phyloP scores from a whole-genome alignment of 64 coral and sea anemone genomes.

The Astreopora myriophthalma region DNA sequence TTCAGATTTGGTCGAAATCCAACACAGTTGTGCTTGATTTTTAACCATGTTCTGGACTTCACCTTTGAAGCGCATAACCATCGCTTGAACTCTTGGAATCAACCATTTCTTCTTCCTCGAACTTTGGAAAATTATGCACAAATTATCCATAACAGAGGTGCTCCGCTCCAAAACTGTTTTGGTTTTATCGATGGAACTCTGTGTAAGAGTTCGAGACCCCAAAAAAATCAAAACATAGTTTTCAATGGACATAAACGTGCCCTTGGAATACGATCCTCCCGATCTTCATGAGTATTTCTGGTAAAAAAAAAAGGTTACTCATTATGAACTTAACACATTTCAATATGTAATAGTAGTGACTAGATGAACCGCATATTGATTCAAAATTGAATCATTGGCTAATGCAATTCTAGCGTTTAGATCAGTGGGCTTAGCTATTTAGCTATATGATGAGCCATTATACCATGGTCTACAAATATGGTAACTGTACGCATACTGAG shows the following conservation, averaged over 20 bases:
- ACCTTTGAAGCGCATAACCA: not conserved
- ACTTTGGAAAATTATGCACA: not conserved
- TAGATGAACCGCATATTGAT: too few species aligned
- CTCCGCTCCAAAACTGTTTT: slow-evolving; percentile 48
- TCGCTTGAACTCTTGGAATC: slow-evolving; percentile 39
- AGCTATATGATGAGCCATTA: too few species aligned
- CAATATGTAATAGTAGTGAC: too few species aligned
- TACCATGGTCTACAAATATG: too few species aligned
- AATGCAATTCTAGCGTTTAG: too few species aligned
- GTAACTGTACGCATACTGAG: too few species aligned
- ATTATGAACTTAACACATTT: too few species aligned
- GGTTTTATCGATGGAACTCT: slow-evolving; percentile 48
- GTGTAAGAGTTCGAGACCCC: not conserved
- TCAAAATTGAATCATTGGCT: too few species aligned
- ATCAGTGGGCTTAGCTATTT: too few species aligned
- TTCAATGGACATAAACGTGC: slow-evolving; percentile 64
- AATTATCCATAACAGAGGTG: not conserved
- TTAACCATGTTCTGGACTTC: not conserved
- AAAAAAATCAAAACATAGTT: not conserved
- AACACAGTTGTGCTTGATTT: slow-evolving; percentile 34
- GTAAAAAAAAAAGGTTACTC: too few species aligned
- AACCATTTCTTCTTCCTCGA: slow-evolving; percentile 29
- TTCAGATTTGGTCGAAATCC: slow-evolving; percentile 16
- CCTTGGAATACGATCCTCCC: slow-evolving; percentile 9
- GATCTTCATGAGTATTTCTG: slow-evolving; percentile 21